Conservation (phyloP, 2,888 invertebrate species). For the Chaitophorus viminalis region DNA sequence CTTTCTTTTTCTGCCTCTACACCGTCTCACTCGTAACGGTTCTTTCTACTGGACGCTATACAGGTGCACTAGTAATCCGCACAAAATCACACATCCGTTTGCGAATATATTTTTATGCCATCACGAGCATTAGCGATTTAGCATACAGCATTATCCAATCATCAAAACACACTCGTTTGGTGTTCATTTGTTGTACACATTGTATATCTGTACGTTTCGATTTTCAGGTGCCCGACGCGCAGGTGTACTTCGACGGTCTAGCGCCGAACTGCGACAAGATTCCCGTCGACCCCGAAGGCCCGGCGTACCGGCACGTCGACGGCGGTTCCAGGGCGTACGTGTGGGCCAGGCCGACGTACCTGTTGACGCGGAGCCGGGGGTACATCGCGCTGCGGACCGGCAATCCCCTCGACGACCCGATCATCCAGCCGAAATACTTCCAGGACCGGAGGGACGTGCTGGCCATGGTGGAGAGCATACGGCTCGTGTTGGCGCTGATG, state of each 20-base stretch:
- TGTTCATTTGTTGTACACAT: no score
- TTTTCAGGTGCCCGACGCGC: conserved; percentile 67
- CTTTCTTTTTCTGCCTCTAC: no score
- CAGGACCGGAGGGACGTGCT: conserved; percentile 67
- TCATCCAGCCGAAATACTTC: conserved; percentile 71
- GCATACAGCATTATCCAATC: background rate
- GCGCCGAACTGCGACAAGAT: conserved; percentile 64
- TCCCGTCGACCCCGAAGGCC: conserved; percentile 1
- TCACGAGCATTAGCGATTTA: no score
- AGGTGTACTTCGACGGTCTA: conserved; percentile 68
- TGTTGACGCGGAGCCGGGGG: conserved; percentile 67
- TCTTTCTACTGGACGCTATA: no score
- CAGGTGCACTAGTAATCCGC: no score
- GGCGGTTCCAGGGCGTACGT: conserved; percentile 65
- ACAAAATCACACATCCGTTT: no score
- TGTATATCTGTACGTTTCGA: background rate
- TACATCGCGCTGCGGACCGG: conserved; percentile 67
- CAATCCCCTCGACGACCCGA: conserved; percentile 70
- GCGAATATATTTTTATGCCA: no score
- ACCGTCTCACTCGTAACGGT: no score
- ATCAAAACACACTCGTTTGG: no score
- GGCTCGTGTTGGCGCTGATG: conserved; percentile 64
- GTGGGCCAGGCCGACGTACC: conserved; percentile 65
- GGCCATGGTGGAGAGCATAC: conserved; percentile 66
- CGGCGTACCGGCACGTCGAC: conserved; percentile 42